Evolutionary conservation across 64 coral and sea anemone species (phyloP), one percentile per base, ranked within the genome.

Genomic region (Porites lutea): DNA sequence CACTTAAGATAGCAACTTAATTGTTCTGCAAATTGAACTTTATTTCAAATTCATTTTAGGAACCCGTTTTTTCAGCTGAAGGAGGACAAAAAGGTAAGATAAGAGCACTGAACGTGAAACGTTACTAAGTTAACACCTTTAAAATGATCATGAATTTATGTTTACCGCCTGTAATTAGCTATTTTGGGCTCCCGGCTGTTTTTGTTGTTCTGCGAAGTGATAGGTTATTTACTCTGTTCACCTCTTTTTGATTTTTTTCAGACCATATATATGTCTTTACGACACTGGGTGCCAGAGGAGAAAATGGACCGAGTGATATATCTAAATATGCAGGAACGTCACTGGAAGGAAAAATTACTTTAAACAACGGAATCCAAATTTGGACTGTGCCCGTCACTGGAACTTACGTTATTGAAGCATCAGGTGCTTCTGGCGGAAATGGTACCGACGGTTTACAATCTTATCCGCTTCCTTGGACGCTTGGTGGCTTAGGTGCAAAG

Each of bases 401-500:
- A 89, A 69, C 23, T 48, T 96, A 96, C 95, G 46, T 72, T 21
- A 96, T 96, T 20, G 50, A 89, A 79, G 90, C 79, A 12, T 13
- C 88, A 18, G 95, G 95, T 18, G 95, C 90, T 86, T 92, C 95
- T 15, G 92, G 92, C 7, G 22, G 59, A 45, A 92, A 92, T 63
- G 93, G 93, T 13, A 71, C 71, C 7, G 45, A 77, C 62, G 22
- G 72, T 5, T 65, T 19, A 15, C 67, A 62, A 14, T 53, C 16
- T 45, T 21, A 65, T 22, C 13, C 53, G 11, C 18, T 27, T 44
- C 46, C 52, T 2, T 86, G 87, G 91, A 93, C 20, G 23, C n/a
- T 86, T 16, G 91, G 91, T 47, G 95, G 95, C 2, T 52, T 79
- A 2, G 95, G 95, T 4, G 95, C 95, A 6, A 70, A 58, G 1